Conservation (phyloP, 2,797 vertebrate genomes). For the Scolopax bukidnonensis region DNA sequence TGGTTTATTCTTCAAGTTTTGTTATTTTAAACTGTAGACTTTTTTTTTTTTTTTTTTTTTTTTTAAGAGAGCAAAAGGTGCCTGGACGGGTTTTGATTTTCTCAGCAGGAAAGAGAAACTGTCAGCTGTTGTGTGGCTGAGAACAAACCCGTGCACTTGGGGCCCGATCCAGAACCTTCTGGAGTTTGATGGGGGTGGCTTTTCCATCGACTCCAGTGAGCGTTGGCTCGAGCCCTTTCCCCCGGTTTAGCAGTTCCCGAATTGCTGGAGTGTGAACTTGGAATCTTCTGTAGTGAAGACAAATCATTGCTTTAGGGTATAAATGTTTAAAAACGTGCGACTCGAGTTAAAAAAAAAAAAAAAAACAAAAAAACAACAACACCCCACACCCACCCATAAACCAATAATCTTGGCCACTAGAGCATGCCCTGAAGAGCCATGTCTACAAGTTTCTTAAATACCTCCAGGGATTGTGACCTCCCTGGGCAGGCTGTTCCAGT, state of each 20-base stretch:
- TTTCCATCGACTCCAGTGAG: neutral
- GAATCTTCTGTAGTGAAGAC: conserved; percentile 73
- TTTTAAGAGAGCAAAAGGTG: neutral
- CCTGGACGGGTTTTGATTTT: conserved; percentile 37
- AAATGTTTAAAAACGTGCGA: conserved; percentile 70
- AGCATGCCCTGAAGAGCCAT: too few species aligned
- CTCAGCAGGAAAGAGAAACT: conserved; percentile 63
- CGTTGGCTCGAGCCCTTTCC: conserved; percentile 3
- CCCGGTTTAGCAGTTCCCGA: conserved; percentile 57
- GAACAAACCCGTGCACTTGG: conserved; percentile 65
- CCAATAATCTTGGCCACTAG: too few species aligned
- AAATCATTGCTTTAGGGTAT: conserved; percentile 69
- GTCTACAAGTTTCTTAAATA: too few species aligned
- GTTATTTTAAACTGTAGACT: neutral
- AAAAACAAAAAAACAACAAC: too few species aligned
- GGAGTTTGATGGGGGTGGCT: neutral
- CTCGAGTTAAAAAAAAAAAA: conserved; percentile 42
- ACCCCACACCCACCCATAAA: too few species aligned
- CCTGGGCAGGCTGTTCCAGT: too few species aligned
- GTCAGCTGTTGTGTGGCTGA: conserved; percentile 74
- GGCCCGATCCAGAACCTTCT: neutral
- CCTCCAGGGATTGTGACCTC: too few species aligned
- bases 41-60: neutral
- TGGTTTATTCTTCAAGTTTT: neutral
- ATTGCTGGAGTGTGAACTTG: conserved; percentile 69